Evolutionary conservation across 2,113 vertebrate species (phyloP), one percentile per base, ranked within the genome.

Genomic region (Amphilophus citrinellus): DNA sequence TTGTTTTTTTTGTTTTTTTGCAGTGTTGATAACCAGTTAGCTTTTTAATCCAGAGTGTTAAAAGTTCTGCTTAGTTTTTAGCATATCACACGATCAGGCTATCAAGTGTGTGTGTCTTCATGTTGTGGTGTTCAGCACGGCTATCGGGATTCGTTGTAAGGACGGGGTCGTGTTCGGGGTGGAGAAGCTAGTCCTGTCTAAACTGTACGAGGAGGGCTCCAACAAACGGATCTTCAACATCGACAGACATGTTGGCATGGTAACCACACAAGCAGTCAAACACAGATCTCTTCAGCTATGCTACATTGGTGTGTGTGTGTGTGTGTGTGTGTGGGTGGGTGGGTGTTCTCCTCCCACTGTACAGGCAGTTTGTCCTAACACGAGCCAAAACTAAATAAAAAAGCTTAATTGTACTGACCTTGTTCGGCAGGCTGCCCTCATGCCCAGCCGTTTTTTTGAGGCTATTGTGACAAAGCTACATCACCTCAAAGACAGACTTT

Each of bases 201-300:
- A 99, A 95, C 97, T 99, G n/a, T 99, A 99, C 1, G 98, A 99
- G 87, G 94, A 99, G 85, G 98, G 98, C 3, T 98, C 98, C 88
- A 99, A 99, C 89, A 99, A 99, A 93, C 97, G 98, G 27, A 98
- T 99, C 94, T 99, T 99, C 90, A 99, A 99, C 90, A 97, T 99
- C 0, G 98, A 99, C 93, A 96, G 97, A 42, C 98, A 99, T 2
- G 98, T 99, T 6, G 98, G 98, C 91, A 99, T 99, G 98, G 98
- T 99, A 94, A 97, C 95, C 32, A 65, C 77, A 37, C 47, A 63
- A 44, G 2, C 24, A 2, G 68, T 32, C 68, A 56, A n/a, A 56
- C 20, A 32, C 47, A 71, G 66, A 24, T 50, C 66, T 71, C 27
- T 68, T 68, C 0, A 50, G 22, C 63, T 68, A 24, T 68, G 39